Conservation (phyloP, 2,888 invertebrate species). For the Caenorhabditis panamensis region DNA sequence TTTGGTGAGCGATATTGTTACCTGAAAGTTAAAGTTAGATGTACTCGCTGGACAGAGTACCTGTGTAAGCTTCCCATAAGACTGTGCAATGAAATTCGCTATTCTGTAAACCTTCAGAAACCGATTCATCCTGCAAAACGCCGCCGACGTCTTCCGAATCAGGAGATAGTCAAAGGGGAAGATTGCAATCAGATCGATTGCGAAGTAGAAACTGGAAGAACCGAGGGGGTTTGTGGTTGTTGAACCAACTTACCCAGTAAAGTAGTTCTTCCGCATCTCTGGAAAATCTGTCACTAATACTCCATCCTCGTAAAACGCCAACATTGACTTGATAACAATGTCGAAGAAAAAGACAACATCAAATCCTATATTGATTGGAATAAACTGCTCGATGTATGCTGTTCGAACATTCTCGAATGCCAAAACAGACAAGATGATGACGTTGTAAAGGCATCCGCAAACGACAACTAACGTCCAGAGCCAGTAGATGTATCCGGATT, state of each 20-base stretch:
- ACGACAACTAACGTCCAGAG: constrained; percentile 66
- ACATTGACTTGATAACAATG: constrained; percentile 71
- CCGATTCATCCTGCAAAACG: constrained; percentile 61
- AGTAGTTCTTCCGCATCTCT: constrained; percentile 51
- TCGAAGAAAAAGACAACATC: constrained; percentile 73
- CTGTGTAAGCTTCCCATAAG: constrained; percentile 55
- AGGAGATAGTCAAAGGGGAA: constrained; percentile 59
- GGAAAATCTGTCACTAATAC: constrained; percentile 38
- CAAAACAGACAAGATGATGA: constrained; percentile 62
- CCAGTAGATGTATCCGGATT: constrained; percentile 62
- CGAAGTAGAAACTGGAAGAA: constrained; percentile 49
- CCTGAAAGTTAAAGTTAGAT: constrained; percentile 13
- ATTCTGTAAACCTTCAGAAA: constrained; percentile 65
- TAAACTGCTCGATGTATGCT: constrained; percentile 56
- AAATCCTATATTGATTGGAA: constrained; percentile 67
- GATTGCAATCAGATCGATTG: constrained; percentile 49
- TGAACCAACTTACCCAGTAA: constrained; percentile 46
- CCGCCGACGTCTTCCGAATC: constrained; percentile 26
- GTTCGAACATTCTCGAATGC: constrained; percentile 64
- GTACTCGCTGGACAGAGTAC: background rate
- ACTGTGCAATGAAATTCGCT: constrained; percentile 59
- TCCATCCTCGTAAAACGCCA: constrained; percentile 62
- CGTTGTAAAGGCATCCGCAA: constrained; percentile 67
- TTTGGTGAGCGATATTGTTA: constrained; percentile 54
- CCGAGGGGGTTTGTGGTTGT: too few species aligned